Conservation (phyloP, 92 coral and sea anemone species). For the Chrysogorgia sp. region DNA sequence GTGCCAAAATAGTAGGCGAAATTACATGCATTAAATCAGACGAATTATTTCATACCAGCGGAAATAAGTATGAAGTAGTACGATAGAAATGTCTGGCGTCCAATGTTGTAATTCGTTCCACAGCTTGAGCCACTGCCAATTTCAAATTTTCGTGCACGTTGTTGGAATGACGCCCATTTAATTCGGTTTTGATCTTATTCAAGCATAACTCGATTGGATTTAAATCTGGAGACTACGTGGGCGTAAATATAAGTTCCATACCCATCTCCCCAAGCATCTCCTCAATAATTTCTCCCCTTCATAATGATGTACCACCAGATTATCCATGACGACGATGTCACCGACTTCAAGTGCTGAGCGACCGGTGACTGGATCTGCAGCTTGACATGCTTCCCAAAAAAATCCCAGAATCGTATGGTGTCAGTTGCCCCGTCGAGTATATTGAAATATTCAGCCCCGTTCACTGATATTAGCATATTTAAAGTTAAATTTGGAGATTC, state of each 20-base stretch:
- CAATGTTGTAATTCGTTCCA: conserved; percentile 40
- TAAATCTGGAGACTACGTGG: conserved; percentile 46
- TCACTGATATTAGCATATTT: conserved; percentile 40
- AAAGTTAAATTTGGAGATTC: too few species aligned
- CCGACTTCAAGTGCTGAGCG: conserved; percentile 41
- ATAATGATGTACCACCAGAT: background rate
- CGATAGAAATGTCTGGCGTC: conserved; percentile 44
- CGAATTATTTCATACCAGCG: too few species aligned
- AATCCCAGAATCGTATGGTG: conserved; percentile 29
- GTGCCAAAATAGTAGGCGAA: too few species aligned
- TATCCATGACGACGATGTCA: conserved; percentile 40
- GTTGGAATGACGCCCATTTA: conserved; percentile 45
- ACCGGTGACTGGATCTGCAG: background rate
- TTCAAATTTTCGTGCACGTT: conserved; percentile 28
- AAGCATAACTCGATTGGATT: conserved; percentile 56
- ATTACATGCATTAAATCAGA: too few species aligned
- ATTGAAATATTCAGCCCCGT: conserved; percentile 48
- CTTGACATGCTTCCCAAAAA: conserved; percentile 37
- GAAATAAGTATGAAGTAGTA: conserved; percentile 55
- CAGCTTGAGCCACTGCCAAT: conserved; percentile 58
- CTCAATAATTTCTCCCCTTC: background rate
- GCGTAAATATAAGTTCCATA: conserved; percentile 47
- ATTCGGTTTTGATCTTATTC: conserved; percentile 38
- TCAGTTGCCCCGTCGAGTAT: conserved; percentile 48
- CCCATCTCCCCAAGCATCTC: conserved; percentile 3